Percentiles rank a stretch among this genome's conserved stretches.
Conservation (phyloP, 2,797 vertebrate genomes). For the Pogonophryne albipinna region DNA sequence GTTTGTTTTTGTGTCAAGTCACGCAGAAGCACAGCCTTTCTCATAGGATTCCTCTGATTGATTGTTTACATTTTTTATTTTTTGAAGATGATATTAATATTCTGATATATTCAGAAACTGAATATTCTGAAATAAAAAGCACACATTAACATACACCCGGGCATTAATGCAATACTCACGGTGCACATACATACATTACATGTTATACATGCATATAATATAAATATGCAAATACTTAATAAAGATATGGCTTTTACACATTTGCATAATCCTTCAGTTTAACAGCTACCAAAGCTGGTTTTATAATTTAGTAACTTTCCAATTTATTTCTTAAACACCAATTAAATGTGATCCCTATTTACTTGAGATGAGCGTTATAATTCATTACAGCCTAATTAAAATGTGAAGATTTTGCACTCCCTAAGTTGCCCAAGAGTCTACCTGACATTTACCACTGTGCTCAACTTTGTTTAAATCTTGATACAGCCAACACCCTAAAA, state of each 20-base stretch:
- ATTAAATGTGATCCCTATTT: conserved; percentile 2
- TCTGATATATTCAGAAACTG: not conserved
- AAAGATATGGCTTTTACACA: not conserved
- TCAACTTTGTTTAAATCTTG: conserved; percentile 24
- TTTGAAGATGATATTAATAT: not conserved
- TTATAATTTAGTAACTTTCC: not conserved
- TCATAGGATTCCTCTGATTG: not conserved
- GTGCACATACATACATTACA: not conserved
- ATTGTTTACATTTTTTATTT: conserved; percentile 9
- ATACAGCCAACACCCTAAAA: conserved; percentile 10
- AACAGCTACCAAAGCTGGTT: not conserved
- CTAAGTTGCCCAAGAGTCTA: conserved; percentile 7
- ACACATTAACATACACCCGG: conserved; percentile 1
- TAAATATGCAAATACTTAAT: not conserved
- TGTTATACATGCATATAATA: not conserved
- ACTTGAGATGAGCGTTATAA: not conserved
- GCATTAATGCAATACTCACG: not conserved
- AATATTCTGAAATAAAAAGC: not conserved
- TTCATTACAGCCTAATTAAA: not conserved
- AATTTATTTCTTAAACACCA: not conserved
- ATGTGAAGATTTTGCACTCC: conserved; percentile 12
- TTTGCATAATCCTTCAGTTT: not conserved
- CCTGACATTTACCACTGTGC: conserved; percentile 26
- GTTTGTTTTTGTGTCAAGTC: conserved; percentile 39
- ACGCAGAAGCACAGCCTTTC: conserved; percentile 23